phyloP scores from a whole-genome alignment of 2,888 invertebrate species.

The Leptinotarsa haldemani region DNA sequence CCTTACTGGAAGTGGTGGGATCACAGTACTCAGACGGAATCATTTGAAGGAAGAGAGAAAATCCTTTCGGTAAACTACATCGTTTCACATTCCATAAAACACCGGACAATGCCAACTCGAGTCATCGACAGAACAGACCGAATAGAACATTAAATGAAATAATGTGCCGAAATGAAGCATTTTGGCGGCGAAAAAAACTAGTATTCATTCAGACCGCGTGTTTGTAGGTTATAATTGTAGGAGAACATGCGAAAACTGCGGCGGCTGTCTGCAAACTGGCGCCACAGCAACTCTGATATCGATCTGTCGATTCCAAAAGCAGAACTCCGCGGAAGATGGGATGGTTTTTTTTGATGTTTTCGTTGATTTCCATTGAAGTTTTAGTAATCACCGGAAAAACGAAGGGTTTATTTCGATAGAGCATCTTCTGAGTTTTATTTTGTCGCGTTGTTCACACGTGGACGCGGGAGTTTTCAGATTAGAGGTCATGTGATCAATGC shows the following conservation, averaged over 20 bases:
- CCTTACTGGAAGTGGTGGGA: slow-evolving; percentile 61
- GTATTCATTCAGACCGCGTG: slow-evolving; percentile 40
- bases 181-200: slow-evolving; percentile 26
- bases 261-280: slow-evolving; percentile 61
- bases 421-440: not conserved
- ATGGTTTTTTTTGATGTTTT: not conserved
- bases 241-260: slow-evolving; percentile 55
- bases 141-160: slow-evolving; percentile 24
- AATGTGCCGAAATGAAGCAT: slow-evolving; percentile 25
- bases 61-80: slow-evolving; percentile 29
- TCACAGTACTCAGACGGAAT: slow-evolving; percentile 65
- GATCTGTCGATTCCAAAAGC: slow-evolving; percentile 49
- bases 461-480: not conserved
- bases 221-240: slow-evolving; percentile 55
- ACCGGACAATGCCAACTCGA: slow-evolving; percentile 6
- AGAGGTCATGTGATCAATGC: too few species aligned
- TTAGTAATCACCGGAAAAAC: not conserved
- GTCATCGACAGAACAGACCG: slow-evolving; percentile 23
- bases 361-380: slow-evolving; percentile 18
- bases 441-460: slow-evolving; percentile 35
- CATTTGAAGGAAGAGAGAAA: slow-evolving; percentile 52
- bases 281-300: slow-evolving; percentile 53
- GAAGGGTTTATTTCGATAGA: not conserved
- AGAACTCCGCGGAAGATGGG: slow-evolving; percentile 6
- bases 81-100: slow-evolving; percentile 29